A percentile compares a stretch with the other conserved stretches of the same genome.
phyloP scores from a whole-genome alignment of 2,888 invertebrate species.

The Scaptomyza caliginosa region DNA sequence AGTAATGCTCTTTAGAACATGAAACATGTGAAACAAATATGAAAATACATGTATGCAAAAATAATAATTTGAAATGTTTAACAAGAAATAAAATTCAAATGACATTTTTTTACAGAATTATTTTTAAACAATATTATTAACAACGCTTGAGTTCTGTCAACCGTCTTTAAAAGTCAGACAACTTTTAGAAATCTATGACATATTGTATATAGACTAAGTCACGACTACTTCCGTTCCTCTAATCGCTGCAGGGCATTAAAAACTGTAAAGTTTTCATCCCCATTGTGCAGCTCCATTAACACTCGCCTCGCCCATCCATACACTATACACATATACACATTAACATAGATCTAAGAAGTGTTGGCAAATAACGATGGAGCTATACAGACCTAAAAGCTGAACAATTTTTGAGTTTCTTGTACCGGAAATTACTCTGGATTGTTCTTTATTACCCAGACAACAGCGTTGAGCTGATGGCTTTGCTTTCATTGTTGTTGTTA shows the following conservation, averaged over 20 bases:
- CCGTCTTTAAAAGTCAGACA: not conserved
- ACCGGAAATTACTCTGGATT: constrained; percentile 77
- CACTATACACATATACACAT: not conserved
- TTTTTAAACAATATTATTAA: too few species aligned
- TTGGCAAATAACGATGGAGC: constrained; percentile 15
- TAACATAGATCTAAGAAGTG: constrained; percentile 2
- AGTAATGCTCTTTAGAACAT: constrained; percentile 24
- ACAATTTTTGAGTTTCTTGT: constrained; percentile 71
- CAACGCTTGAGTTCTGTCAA: too few species aligned
- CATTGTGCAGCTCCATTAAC: constrained; percentile 17
- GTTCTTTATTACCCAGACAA: constrained; percentile 78
- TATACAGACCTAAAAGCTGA: constrained; percentile 42
- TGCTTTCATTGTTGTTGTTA: constrained; percentile 38
- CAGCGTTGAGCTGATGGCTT: constrained; percentile 53
- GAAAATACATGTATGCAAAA: not conserved
- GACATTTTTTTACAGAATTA: not conserved
- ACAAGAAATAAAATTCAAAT: not conserved
- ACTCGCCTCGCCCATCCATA: constrained; percentile 4
- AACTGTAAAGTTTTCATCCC: constrained; percentile 24
- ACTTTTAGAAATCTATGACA: not conserved
- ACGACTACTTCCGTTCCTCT: constrained; percentile 50
- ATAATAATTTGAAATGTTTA: not conserved
- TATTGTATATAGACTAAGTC: not conserved
- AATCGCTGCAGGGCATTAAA: constrained; percentile 58
- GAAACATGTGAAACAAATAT: not conserved